phyloP scores from a whole-genome alignment of 30 jellyfish, hydroid and myxozoan species.

The Haliclystus octoradiatus region DNA sequence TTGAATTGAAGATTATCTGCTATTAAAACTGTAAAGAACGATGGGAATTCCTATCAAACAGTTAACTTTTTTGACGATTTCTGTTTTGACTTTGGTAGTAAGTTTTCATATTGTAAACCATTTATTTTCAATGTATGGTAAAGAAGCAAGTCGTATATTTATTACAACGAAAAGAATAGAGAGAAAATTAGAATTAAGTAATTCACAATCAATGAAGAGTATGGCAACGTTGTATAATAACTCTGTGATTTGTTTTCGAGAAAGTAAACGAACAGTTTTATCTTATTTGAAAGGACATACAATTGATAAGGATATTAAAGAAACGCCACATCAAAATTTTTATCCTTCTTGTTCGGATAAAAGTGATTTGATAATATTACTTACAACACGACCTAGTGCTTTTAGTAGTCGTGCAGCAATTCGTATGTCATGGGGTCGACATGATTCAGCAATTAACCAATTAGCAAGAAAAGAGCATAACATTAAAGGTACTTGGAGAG shows the following conservation, averaged over 20 bases:
- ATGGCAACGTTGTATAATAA: background rate
- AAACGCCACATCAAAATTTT: background rate
- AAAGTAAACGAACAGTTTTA: background rate
- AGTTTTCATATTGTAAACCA: too few relatives aligned
- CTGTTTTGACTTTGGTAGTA: too few relatives aligned
- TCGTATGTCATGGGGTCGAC: conserved; percentile 79
- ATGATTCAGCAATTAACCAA: conserved; percentile 48
- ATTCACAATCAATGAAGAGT: too few relatives aligned
- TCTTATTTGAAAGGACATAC: background rate
- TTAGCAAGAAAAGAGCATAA: background rate
- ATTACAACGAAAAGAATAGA: too few relatives aligned
- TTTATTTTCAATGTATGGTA: too few relatives aligned
- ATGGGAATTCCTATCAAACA: too few relatives aligned
- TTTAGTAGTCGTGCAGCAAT: conserved; percentile 78
- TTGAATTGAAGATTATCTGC: too few relatives aligned
- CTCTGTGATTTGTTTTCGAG: background rate
- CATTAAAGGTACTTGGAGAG: conserved; percentile 34
- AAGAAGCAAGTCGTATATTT: too few relatives aligned
- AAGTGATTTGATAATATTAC: conserved; percentile 27
- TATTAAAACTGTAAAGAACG: too few relatives aligned
- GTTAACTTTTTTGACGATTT: too few relatives aligned
- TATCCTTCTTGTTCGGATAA: background rate
- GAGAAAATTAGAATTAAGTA: too few relatives aligned
- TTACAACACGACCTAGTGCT: conserved; percentile 80
- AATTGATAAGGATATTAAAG: background rate